phyloP scores from a whole-genome alignment of 2,113 vertebrate species.

The Oceanites oceanicus region DNA sequence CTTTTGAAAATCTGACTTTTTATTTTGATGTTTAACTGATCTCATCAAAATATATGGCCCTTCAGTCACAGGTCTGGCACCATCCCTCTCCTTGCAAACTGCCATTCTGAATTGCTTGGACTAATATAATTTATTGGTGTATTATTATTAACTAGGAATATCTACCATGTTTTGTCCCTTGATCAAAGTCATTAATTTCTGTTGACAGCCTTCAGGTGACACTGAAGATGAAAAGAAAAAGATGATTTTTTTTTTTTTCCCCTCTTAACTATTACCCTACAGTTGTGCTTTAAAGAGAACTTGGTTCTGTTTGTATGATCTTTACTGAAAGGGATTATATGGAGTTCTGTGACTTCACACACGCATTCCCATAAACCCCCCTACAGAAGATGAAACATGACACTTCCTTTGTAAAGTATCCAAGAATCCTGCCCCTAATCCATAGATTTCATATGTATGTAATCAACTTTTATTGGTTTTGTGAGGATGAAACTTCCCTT shows the following conservation, averaged over 20 bases:
- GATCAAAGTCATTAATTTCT: constrained; percentile 6
- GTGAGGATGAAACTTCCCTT: constrained; percentile 34
- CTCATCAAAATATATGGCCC: not conserved
- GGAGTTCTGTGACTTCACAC: constrained; percentile 44
- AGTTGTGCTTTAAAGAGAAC: constrained; percentile 19
- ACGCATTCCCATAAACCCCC: constrained; percentile 1
- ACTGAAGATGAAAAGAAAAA: not conserved
- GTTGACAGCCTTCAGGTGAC: not conserved
- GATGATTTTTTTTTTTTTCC: not conserved
- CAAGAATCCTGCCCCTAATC: constrained; percentile 55
- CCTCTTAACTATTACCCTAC: not conserved
- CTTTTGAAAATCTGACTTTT: not conserved
- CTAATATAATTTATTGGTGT: not conserved
- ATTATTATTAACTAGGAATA: not conserved
- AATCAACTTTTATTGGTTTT: constrained; percentile 73
- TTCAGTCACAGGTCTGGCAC: not conserved
- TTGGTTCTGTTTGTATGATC: not conserved
- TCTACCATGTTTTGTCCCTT: not conserved
- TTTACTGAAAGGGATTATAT: not conserved
- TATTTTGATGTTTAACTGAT: not conserved
- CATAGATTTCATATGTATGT: constrained; percentile 63
- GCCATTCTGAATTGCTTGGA: not conserved
- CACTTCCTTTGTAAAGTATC: constrained; percentile 58
- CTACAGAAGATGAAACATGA: constrained; percentile 63
- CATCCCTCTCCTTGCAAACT: not conserved